Evolutionary conservation across 2,888 invertebrate species (phyloP), one percentile per base, ranked within the genome.

Genomic region (Tromatobia lineatoria): DNA sequence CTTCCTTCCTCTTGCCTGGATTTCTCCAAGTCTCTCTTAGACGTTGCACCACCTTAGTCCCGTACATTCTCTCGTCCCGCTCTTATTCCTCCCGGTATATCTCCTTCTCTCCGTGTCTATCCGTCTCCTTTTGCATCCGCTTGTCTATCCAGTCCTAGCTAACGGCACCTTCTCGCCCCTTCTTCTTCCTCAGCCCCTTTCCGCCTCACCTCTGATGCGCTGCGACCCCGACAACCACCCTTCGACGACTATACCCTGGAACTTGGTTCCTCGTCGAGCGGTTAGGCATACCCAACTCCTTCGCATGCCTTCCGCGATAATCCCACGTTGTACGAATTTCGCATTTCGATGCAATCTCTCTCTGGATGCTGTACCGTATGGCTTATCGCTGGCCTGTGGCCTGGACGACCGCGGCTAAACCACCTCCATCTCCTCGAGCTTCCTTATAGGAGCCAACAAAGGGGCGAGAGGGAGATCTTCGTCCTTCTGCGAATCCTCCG

Each of bases 291-390:
- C 83, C 82, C 64, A 77, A 81, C 86, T 83, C 81, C 83, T 81
- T 82, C 73, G 91, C 91, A 92, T 93, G 91, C 92, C 91, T 92
- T 90, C 88, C 90, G 75, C 81, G 90, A 91, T 93, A 91, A 92
- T 92, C 90, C 91, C 87, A 89, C 88, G 90, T 90, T 90, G 88
- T 89, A 90, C 90, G 90, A 90, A 91, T 91, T 90, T 88, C 88
- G 87, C 89, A 66, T 86, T 86, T 87, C 84, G 82, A 88, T 86
- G 86, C 87, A 86, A 88, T 89, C 86, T 87, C 87, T 69, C 61
- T 38, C 64, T 64, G 20, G 38, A 64, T 38, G 64, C 34, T 64
- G 79, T 73, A 83, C 81, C 20, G 3, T 64, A 64, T 38, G 34
- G 64, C 81, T 85, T 69, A 80, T 85, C 80, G 70, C 75, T 61